These are phyloP conservation scores for Iphiclides podalirius DNA, from an alignment of 2,888 invertebrate species.

Conservation along the genomic window DNA sequence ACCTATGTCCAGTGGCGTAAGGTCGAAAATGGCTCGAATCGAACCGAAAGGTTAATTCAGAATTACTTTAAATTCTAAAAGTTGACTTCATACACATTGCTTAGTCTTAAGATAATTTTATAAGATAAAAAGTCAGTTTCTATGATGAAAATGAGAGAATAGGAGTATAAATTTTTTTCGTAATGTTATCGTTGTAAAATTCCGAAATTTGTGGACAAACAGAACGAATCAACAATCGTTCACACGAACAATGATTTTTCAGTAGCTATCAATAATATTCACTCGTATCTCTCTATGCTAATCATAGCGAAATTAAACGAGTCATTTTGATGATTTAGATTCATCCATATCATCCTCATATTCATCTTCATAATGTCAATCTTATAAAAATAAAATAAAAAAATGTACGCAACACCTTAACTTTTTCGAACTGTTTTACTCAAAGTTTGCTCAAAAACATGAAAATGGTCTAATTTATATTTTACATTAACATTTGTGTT, in stretches of 20 bases:
- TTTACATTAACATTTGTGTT: constrained; percentile 4
- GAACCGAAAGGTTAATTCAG: neutral
- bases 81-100: neutral
- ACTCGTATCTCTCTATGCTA: constrained; percentile 17
- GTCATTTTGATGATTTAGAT: too few species aligned
- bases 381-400: too few species aligned
- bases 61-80: neutral
- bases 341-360: too few species aligned
- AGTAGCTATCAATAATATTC: constrained; percentile 30
- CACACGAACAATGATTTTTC: too few species aligned
- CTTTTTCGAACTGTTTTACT: neutral
- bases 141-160: too few species aligned
- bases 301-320: constrained; percentile 11
- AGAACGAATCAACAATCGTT: too few species aligned
- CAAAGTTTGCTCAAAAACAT: neutral
- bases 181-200: too few species aligned
- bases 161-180: too few species aligned
- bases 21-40: neutral
- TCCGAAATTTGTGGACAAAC: too few species aligned
- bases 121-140: neutral
- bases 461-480: constrained; percentile 19
- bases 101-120: neutral
- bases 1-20: neutral
- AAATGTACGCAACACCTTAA: too few species aligned
- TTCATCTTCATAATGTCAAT: too few species aligned